Percentiles rank a stretch among this genome's conserved stretches.
These are phyloP conservation scores for Thymelicus sylvestris DNA, from an alignment of 2,888 invertebrate genomes.

Conservation along the genomic window DNA sequence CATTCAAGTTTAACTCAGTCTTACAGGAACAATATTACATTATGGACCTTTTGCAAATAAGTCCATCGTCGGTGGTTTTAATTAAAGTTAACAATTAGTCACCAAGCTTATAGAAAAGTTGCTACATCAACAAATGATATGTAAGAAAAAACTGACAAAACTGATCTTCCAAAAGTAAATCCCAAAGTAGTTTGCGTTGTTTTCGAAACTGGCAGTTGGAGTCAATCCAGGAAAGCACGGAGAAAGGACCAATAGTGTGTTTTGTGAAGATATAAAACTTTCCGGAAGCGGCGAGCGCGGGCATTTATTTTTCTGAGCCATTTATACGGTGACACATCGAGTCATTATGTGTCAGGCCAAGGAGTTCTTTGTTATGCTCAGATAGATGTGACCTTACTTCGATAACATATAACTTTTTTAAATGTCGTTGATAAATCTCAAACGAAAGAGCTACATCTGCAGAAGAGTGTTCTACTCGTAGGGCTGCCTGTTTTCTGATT, in stretches of 20 bases:
- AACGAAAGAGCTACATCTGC: too few species aligned
- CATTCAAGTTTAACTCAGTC: not conserved
- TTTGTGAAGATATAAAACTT: conserved; percentile 40
- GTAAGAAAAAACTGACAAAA: not conserved
- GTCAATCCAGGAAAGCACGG: conserved; percentile 15
- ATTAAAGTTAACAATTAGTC: not conserved
- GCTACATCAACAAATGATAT: not conserved
- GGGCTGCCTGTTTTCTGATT: too few species aligned
- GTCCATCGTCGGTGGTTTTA: not conserved
- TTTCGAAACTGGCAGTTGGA: conserved; percentile 15
- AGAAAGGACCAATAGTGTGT: conserved; percentile 15
- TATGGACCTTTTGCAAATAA: not conserved
- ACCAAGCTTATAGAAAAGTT: not conserved
- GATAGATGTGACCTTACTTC: conserved; percentile 2
- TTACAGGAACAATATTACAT: not conserved
- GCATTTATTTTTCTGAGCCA: conserved; percentile 51
- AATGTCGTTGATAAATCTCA: too few species aligned
- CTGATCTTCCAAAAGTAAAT: not conserved
- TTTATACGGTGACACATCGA: conserved; percentile 50
- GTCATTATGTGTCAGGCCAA: conserved; percentile 44
- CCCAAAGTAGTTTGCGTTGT: not conserved
- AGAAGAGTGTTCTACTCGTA: too few species aligned
- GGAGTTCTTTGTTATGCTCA: conserved; percentile 12
- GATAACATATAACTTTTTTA: conserved; percentile 9
- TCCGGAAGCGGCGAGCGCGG: conserved; percentile 41